Evolutionary conservation across 1,140 invertebrate genomes (phyloP).

Genomic region (Papilio machaon): DNA sequence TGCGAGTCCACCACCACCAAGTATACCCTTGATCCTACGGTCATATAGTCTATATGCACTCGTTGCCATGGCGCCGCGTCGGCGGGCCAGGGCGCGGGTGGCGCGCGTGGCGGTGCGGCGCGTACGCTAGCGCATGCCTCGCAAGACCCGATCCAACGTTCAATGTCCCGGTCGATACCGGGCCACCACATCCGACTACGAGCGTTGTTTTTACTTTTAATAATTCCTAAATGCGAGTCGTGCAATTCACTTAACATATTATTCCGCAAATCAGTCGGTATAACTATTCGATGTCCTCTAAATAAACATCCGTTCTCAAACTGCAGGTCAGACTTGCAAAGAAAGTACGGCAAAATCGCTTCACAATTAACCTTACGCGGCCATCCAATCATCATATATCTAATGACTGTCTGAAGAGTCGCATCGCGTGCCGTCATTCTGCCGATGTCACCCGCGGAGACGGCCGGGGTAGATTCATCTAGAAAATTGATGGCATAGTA

Average conservation of each 20-base stretch:
- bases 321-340: too few relatives aligned
- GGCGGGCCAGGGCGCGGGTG: constrained; percentile 24
- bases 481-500: neutral
- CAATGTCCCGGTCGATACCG: constrained; percentile 44
- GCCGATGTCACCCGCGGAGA: neutral
- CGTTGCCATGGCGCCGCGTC: neutral
- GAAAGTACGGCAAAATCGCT: neutral
- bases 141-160: constrained; percentile 39
- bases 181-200: constrained; percentile 50
- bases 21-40: constrained; percentile 20
- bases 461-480: neutral
- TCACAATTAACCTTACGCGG: neutral
- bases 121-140: constrained; percentile 25
- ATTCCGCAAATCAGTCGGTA: neutral
- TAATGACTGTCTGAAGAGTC: neutral
- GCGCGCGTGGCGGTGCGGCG: constrained; percentile 39
- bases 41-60: constrained; percentile 29
- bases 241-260: constrained; percentile 1
- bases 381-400: neutral
- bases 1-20: constrained; percentile 40
- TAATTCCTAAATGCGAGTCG: neutral
- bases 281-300: constrained; percentile 33
- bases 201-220: constrained; percentile 44
- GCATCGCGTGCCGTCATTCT: neutral
- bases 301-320: constrained; percentile 12